Evolutionary conservation across 1,140 invertebrate genomes (phyloP).

Genomic region (Chrysomallon squamiferum): DNA sequence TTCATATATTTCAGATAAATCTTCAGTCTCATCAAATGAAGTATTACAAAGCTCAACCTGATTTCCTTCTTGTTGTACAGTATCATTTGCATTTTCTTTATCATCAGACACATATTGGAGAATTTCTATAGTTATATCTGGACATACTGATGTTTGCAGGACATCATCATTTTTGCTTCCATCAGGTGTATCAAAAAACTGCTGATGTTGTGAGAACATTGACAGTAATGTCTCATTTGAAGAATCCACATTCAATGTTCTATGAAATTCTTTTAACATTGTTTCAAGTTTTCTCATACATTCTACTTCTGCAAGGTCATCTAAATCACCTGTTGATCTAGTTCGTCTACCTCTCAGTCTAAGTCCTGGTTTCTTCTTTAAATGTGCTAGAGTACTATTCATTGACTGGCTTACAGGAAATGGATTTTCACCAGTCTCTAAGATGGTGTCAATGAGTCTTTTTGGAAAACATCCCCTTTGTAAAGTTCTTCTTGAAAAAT

Average conservation of each 20-base stretch:
- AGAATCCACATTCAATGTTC: neutral
- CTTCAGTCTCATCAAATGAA: too few species aligned
- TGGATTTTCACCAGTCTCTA: slow-evolving; percentile 7
- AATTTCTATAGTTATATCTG: too few species aligned
- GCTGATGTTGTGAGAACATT: too few species aligned
- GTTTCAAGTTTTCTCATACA: neutral
- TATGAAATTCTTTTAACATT: too few species aligned
- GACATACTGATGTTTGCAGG: too few species aligned
- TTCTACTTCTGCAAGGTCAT: neutral
- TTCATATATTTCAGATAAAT: neutral
- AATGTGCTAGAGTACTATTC: slow-evolving; percentile 6
- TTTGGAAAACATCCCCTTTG: slow-evolving; percentile 15
- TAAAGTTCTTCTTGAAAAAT: neutral
- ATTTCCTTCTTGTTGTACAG: too few species aligned
- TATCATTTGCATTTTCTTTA: too few species aligned
- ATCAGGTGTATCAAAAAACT: too few species aligned
- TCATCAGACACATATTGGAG: too few species aligned
- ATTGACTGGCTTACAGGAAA: slow-evolving; percentile 10
- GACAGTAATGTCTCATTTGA: too few species aligned
- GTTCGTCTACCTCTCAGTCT: neutral
- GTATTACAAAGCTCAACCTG: too few species aligned
- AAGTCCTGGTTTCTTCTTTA: slow-evolving; percentile 5
- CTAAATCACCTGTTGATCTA: neutral
- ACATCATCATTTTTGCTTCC: too few species aligned
- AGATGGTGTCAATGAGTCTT: slow-evolving; percentile 10